Base-by-base conservation (phyloP, 64 coral and sea anemone species). In the Dendrophyllia cribrosa region DNA sequence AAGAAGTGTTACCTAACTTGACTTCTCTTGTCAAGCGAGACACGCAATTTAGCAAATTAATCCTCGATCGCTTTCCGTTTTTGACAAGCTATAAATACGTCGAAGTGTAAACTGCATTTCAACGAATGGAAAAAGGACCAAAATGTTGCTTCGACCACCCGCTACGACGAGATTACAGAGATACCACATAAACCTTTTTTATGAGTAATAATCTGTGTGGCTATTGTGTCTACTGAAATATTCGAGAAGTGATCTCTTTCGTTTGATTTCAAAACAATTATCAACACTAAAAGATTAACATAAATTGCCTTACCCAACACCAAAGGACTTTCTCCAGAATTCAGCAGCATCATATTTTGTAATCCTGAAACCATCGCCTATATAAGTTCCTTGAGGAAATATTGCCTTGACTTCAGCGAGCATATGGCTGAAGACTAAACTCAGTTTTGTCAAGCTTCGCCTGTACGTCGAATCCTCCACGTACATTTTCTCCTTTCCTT, bases 321-420 rank as follows among this genome's bases (percentile, higher is more conserved):
- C 94, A 63, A 99, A 99, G n/a, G 91, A 93, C 84, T 94, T 99
- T 96, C 81, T 99, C 97, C 97, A 99, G 52, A 99, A 99, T n/a
- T 99, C 97, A 50, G 91, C 94, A 19, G 97, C 97, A 94, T 99
- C 97, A 55, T 95, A 79, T 76, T 99, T 99, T n/a, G 97, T 99
- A 58, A 99, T 93, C 77, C 92, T 90, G 64, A 99, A 99, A 24
- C 90, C 85, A 72, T 99, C 97, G 13, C 97, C 94, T 79, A 94
- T 94, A 82, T 96, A 99, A 69, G 94, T 85, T 72, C 97, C 97
- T 55, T 93, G 87, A 44, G 97, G 97, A 96, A 99, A 99, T 81
- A 99, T 94, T 56, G 93, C 97, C 34, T 99, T 99, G 19, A 99
- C 63, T 92, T 99, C 97, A 58, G 97, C 94, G 7, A 99, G 83